phyloP scores from a whole-genome alignment of 23 tunicate species.

The Halocynthia aurantium region DNA sequence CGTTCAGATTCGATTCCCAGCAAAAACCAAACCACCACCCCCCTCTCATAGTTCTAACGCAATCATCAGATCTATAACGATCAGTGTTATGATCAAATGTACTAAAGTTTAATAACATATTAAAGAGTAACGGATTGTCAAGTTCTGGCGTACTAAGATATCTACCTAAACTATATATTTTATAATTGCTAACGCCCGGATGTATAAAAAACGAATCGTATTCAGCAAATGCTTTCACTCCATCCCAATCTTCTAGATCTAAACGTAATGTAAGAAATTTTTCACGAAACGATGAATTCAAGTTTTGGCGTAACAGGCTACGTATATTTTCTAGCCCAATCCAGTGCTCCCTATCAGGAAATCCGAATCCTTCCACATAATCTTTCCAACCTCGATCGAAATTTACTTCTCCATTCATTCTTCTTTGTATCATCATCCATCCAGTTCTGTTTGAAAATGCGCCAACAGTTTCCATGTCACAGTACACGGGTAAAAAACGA shows the following conservation, averaged over 20 bases:
- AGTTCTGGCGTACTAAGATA: background rate
- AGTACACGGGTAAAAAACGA: slow-evolving; percentile 7
- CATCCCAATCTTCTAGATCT: slow-evolving; percentile 8
- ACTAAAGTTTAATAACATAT: background rate
- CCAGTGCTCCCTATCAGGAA: slow-evolving; percentile 1
- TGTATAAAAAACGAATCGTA: background rate
- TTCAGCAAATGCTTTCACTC: background rate
- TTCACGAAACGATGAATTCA: background rate
- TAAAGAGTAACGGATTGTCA: background rate
- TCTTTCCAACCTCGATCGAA: slow-evolving; percentile 16
- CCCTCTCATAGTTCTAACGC: background rate
- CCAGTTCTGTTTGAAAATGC: slow-evolving; percentile 5
- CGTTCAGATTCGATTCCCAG: background rate
- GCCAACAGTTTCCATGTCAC: slow-evolving; percentile 10
- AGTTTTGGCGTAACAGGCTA: background rate
- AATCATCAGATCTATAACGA: background rate
- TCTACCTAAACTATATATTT: background rate
- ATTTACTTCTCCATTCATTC: slow-evolving; percentile 10
- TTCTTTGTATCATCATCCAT: slow-evolving; percentile 15
- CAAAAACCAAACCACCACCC: slow-evolving; percentile 3
- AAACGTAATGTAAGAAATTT: background rate
- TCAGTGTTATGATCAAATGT: background rate
- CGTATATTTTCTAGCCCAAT: background rate
- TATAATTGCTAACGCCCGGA: background rate
- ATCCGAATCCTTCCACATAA: slow-evolving; percentile 20